Conservation (phyloP, 2,888 invertebrate genomes). For the Lasioglossum vierecki region DNA sequence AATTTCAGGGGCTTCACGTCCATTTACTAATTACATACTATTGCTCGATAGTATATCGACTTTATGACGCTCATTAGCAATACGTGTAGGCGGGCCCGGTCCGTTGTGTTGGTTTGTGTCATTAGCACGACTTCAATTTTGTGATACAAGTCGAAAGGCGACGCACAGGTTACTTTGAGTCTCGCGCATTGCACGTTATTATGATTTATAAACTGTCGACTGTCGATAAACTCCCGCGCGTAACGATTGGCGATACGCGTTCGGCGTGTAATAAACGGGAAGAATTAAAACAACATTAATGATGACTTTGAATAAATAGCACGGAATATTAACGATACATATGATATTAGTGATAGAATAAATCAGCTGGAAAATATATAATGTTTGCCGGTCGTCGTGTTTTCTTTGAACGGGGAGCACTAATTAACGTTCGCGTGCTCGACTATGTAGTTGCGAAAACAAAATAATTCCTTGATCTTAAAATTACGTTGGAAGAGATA, state of each 20-base stretch:
- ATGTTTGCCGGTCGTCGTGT: not conserved
- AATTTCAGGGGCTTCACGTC: conserved; percentile 27
- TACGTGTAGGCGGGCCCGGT: conserved; percentile 11
- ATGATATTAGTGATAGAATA: not conserved
- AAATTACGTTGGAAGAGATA: not conserved
- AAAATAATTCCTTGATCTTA: not conserved
- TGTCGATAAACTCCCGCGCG: not conserved
- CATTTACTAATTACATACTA: conserved; percentile 56
- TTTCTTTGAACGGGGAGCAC: not conserved
- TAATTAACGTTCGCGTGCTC: not conserved
- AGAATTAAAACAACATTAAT: conserved; percentile 1
- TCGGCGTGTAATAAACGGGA: not conserved
- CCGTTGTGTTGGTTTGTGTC: conserved; percentile 51
- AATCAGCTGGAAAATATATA: not conserved
- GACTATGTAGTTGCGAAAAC: not conserved
- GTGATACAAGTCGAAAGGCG: conserved; percentile 12
- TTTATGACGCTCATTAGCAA: conserved; percentile 57
- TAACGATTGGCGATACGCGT: not conserved
- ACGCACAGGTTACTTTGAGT: conserved; percentile 46
- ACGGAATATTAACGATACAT: not conserved
- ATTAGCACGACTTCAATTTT: conserved; percentile 52
- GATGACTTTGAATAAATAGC: not conserved
- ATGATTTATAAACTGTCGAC: conserved; percentile 12
- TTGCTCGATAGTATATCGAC: conserved; percentile 46
- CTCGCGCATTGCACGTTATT: not conserved